Percentiles rank a stretch among this genome's conserved stretches.
Conservation (phyloP, 1,140 invertebrate genomes). For the Saccostrea glomerata region DNA sequence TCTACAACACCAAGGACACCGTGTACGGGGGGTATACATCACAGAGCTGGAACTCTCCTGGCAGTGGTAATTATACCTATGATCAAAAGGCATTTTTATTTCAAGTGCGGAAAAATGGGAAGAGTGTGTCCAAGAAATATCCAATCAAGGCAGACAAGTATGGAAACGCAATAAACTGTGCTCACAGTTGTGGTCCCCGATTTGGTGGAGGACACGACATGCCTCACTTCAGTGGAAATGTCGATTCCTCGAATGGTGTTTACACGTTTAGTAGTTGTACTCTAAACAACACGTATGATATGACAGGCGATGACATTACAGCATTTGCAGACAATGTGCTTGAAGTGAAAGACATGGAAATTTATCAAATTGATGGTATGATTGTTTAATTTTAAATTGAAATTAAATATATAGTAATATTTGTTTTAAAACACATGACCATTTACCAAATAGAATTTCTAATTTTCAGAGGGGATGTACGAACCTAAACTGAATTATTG, state of each 20-base stretch:
- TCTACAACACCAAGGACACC: conserved; percentile 13
- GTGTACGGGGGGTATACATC: conserved; percentile 25
- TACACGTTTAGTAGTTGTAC: background rate
- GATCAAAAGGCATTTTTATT: conserved; percentile 2
- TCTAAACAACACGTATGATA: background rate
- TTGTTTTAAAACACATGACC: background rate
- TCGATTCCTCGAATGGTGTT: background rate
- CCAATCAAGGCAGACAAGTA: background rate
- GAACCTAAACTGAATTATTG: background rate
- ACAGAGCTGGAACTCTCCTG: background rate
- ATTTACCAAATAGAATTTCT: background rate
- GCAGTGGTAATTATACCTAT: background rate
- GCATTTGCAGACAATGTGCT: too few species aligned
- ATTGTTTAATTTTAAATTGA: too few species aligned
- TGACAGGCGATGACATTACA: background rate
- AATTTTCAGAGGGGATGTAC: background rate
- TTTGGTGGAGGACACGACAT: background rate
- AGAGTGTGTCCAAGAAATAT: background rate
- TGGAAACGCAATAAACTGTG: background rate
- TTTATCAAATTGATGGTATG: too few species aligned
- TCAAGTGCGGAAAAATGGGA: background rate
- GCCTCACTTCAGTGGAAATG: background rate
- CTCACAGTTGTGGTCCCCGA: background rate
- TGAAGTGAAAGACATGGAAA: too few species aligned
- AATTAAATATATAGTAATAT: too few species aligned